phyloP scores from a whole-genome alignment of 2,797 vertebrate species.

The Halcyon badia region DNA sequence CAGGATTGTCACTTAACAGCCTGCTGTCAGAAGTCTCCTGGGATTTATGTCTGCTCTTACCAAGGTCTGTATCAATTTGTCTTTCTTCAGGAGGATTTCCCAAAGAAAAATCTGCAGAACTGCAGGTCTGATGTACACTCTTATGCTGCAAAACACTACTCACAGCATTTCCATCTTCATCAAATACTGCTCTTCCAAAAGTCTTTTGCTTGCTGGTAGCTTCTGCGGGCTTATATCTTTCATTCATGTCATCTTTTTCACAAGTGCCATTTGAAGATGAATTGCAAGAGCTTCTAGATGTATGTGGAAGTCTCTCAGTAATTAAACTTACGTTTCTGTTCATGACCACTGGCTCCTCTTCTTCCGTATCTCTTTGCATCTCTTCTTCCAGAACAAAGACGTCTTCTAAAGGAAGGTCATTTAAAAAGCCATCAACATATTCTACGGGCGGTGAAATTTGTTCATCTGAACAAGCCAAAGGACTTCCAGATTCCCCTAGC shows the following conservation, averaged over 20 bases:
- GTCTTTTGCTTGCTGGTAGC: slow-evolving; percentile 8
- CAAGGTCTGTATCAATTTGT: not conserved
- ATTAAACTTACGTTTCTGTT: slow-evolving; percentile 24
- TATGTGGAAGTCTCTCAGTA: slow-evolving; percentile 17
- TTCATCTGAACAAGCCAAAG: slow-evolving; percentile 30
- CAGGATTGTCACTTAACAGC: not conserved
- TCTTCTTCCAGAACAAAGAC: slow-evolving; percentile 83
- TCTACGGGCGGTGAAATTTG: slow-evolving; percentile 28
- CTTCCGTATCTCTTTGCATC: slow-evolving; percentile 70
- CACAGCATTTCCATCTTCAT: not conserved
- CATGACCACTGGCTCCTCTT: not conserved
- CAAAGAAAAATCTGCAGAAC: not conserved
- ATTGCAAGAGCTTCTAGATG: not conserved
- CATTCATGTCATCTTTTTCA: not conserved
- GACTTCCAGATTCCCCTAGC: not conserved
- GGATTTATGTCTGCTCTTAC: not conserved
- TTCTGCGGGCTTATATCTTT: not conserved
- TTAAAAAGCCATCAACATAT: slow-evolving; percentile 85
- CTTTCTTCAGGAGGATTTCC: not conserved
- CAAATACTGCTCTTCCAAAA: not conserved
- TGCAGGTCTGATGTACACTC: not conserved
- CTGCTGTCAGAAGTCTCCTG: not conserved
- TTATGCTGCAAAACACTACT: not conserved
- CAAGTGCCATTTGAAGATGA: slow-evolving; percentile 27
- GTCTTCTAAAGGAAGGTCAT: slow-evolving; percentile 88